Evolutionary conservation across 2,113 vertebrate genomes (phyloP), one percentile per base, ranked within the genome.

Genomic region (Ciconia boyciana): DNA sequence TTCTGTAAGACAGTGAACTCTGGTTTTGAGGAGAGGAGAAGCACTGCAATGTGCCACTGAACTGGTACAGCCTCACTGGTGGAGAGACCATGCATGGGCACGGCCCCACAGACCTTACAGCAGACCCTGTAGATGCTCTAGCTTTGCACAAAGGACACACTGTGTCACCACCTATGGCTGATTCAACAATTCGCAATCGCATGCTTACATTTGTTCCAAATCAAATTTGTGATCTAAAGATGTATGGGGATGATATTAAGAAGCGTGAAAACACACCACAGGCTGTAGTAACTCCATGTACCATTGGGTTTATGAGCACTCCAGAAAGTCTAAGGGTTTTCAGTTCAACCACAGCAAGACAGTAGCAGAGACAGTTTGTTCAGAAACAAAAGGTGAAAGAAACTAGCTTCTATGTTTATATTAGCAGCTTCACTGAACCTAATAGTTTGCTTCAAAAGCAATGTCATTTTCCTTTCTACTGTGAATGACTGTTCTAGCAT

Each of bases 101-200:
- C 0, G 0, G 26, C 57, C 55, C 28, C 22, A 1, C 32, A 79
- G 66, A 58, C 44, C 71, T 79, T 10, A 48, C 52, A 49, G 16
- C 87, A 74, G 24, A 26, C 20, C 17, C 36, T 5, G 5, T 3
- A 43, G 31, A 70, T 28, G 64, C 34, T 89, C 36, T 64, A 52
- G 49, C 36, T 81, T 31, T 69, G 41, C 62, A 46, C 0, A 0
- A 32, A 51, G 14, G 18, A 76, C 0, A 1, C 26, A 16, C 34
- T 2, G 0, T 7, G 49, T 2, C 4, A 4, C 25, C 7, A 0
- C 1, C 43, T 41, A 16, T 1, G 3, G 31, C 44, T 5, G 2
- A 48, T n/a, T 70, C 87, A 68, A 48, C 44, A 83, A n/a, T 4
- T 25, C n/a, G 1, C 9, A 39, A 39, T 7, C 0, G 0, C 5